A percentile compares a stretch with the other conserved stretches of the same genome.
Evolutionary conservation across 1,140 invertebrate species (phyloP).

Genomic region (Campoletis sonorensis): DNA sequence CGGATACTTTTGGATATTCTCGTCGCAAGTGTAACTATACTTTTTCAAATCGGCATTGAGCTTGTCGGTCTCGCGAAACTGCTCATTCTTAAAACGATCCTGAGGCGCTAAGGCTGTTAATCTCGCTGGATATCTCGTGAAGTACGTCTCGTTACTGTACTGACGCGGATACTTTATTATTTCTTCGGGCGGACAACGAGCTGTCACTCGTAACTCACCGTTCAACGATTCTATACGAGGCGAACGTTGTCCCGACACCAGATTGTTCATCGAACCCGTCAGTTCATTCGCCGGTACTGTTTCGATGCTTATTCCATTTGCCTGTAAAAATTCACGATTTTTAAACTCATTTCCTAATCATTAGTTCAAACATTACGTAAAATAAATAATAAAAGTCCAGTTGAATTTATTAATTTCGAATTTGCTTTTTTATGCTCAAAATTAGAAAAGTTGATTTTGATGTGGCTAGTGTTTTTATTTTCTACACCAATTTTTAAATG

Average conservation of each 20-base stretch:
- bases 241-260: slow-evolving; percentile 69
- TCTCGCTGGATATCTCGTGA: slow-evolving; percentile 57
- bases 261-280: slow-evolving; percentile 71
- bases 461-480: too few species aligned
- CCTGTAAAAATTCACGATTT: slow-evolving; percentile 53
- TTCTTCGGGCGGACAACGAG: slow-evolving; percentile 60
- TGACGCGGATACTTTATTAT: slow-evolving; percentile 61
- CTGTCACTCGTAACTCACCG: slow-evolving; percentile 71
- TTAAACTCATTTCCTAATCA: background rate
- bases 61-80: slow-evolving; percentile 56
- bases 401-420: too few species aligned
- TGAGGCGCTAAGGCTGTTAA: slow-evolving; percentile 54
- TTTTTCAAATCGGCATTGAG: slow-evolving; percentile 61
- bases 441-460: too few species aligned
- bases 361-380: too few species aligned
- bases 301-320: slow-evolving; percentile 69
- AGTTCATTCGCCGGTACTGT: slow-evolving; percentile 65
- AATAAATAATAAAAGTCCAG: too few species aligned
- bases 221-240: slow-evolving; percentile 72
- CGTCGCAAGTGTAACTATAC: slow-evolving; percentile 69
- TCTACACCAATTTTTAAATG: too few species aligned
- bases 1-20: slow-evolving; percentile 71
- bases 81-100: slow-evolving; percentile 59
- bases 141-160: slow-evolving; percentile 59
- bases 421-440: too few species aligned